Conservation (phyloP, 2,888 invertebrate genomes). For the Diarsia dahlii region DNA sequence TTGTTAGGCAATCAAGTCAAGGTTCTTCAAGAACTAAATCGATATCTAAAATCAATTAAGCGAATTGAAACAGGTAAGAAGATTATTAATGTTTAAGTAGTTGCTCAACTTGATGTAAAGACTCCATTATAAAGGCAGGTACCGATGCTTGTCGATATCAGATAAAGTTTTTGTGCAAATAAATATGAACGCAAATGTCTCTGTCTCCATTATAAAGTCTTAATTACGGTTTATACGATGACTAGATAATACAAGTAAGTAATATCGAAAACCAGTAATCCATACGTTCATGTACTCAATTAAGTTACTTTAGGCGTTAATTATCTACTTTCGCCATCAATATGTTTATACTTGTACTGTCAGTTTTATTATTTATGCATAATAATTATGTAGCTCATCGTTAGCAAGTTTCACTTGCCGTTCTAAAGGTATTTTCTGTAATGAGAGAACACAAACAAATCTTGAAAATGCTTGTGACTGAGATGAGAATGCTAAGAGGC, state of each 20-base stretch:
- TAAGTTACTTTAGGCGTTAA: not conserved
- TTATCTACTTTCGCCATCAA: conserved; percentile 1
- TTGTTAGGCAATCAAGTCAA: no score
- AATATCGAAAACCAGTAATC: not conserved
- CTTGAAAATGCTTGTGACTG: not conserved
- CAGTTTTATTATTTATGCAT: not conserved
- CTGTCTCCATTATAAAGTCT: conserved; percentile 34
- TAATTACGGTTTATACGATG: conserved; percentile 42
- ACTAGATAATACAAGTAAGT: conserved; percentile 6
- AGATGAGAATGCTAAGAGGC: no score
- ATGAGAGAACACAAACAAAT: not conserved
- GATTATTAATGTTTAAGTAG: not conserved
- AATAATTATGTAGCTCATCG: not conserved
- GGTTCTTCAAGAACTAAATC: not conserved
- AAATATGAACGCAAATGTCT: conserved; percentile 37
- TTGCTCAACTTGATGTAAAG: not conserved
- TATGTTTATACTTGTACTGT: not conserved
- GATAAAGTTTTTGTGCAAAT: conserved; percentile 34
- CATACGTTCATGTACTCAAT: not conserved
- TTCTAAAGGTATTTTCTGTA: not conserved
- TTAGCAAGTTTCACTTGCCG: no score
- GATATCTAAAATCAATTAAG: conserved; percentile 9
- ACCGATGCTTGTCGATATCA: conserved; percentile 22
- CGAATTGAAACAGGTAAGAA: not conserved
- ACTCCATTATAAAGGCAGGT: not conserved